Evolutionary conservation across 2,113 vertebrate species (phyloP).

Genomic region (Ciconia boyciana): DNA sequence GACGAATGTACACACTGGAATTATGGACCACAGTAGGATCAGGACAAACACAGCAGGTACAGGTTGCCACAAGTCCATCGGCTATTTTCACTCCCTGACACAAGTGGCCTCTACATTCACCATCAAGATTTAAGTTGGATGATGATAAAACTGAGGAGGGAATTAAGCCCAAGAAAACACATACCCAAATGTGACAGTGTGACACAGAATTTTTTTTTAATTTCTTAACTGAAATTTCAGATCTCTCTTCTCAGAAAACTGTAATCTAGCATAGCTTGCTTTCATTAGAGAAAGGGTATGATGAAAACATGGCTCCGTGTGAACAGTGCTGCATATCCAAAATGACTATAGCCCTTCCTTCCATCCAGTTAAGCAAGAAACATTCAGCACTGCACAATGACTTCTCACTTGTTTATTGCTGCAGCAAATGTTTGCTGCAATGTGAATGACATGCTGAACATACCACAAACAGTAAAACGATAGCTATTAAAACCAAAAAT

Average conservation of each 20-base stretch:
- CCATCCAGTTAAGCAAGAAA: not conserved
- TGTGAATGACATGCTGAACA: slow-evolving; percentile 17
- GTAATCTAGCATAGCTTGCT: not conserved
- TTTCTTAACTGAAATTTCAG: not conserved
- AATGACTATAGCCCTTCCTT: not conserved
- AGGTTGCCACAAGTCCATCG: not conserved
- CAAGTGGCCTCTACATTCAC: not conserved
- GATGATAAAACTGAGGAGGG: not conserved
- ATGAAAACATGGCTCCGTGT: not conserved
- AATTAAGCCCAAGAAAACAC: not conserved
- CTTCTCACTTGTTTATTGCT: not conserved
- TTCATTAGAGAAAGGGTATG: not conserved
- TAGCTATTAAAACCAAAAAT: slow-evolving; percentile 43
- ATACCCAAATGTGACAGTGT: not conserved
- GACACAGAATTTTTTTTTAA: not conserved
- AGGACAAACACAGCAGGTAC: not conserved
- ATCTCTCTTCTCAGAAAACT: not conserved
- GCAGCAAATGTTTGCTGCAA: slow-evolving; percentile 16
- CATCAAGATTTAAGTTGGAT: not conserved
- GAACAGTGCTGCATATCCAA: not conserved
- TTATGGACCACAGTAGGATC: not conserved
- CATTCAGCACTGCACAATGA: not conserved
- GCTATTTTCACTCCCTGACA: not conserved
- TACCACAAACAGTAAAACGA: not conserved
- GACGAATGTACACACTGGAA: not conserved